These are phyloP conservation scores for Cryptotermes secundus DNA, from an alignment of 1,140 invertebrate genomes.

Conservation along the genomic window DNA sequence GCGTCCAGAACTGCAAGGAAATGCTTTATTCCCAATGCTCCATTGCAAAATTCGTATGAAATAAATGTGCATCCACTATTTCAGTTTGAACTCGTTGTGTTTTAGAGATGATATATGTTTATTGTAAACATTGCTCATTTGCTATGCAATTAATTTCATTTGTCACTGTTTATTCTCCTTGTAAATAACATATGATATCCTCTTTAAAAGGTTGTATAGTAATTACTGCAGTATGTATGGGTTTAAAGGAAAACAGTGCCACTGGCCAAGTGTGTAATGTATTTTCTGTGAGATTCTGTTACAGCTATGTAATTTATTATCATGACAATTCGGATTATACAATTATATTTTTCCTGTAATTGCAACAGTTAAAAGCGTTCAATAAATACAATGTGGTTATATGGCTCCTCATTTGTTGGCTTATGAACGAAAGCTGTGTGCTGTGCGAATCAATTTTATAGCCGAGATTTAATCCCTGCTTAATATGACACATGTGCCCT, in stretches of 20 bases:
- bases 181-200: neutral
- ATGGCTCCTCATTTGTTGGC: neutral
- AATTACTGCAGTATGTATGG: neutral
- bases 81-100: neutral
- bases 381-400: conserved; percentile 1
- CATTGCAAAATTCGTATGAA: neutral
- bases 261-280: neutral
- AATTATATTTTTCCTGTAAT: conserved; percentile 11
- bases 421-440: neutral
- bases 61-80: neutral
- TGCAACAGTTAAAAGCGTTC: neutral
- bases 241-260: neutral
- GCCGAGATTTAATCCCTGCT: neutral
- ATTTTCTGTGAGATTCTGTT: neutral
- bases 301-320: neutral
- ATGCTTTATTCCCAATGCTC: no score
- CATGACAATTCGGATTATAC: conserved; percentile 9
- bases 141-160: neutral
- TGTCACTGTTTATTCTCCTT: neutral
- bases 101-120: neutral
- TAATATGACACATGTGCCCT: neutral
- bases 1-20: no score
- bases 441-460: neutral
- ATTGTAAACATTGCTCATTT: neutral
- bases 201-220: neutral